A percentile compares a stretch with the other conserved stretches of the same genome.
These are phyloP conservation scores for Lagocephalus sceleratus DNA, from an alignment of 2,797 vertebrate species.

Conservation along the genomic window DNA sequence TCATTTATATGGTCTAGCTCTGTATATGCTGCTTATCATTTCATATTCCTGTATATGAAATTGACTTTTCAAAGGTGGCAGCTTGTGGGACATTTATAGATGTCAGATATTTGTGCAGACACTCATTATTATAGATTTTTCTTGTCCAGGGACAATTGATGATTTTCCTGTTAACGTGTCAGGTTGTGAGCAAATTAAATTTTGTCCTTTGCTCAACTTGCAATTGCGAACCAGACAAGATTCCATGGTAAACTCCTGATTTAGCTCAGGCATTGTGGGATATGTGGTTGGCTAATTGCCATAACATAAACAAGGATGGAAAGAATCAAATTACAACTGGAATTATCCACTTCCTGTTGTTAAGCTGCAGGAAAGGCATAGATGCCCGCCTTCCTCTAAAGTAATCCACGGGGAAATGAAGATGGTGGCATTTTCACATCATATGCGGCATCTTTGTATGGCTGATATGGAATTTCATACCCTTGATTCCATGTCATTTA, in stretches of 20 bases:
- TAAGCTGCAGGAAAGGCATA: constrained; percentile 21
- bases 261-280: constrained; percentile 39
- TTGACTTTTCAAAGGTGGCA: no score
- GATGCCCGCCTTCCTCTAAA: constrained; percentile 19
- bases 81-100: no score
- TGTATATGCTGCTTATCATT: no score
- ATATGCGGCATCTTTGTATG: constrained; percentile 2
- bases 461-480: constrained; percentile 35
- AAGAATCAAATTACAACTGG: constrained; percentile 43
- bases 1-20: no score
- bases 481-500: constrained; percentile 49
- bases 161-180: no score
- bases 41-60: no score
- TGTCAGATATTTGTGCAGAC: no score
- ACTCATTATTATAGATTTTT: no score
- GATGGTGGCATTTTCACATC: constrained; percentile 15
- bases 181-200: no score
- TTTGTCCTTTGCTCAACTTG: no score
- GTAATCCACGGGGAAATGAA: constrained; percentile 50
- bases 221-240: no score
- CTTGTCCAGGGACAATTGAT: no score
- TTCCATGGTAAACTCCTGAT: constrained; percentile 41
- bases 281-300: constrained; percentile 54
- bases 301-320: constrained; percentile 46
- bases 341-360: constrained; percentile 40